Percentiles rank a stretch among this genome's conserved stretches.
Conservation (phyloP, 2,888 invertebrate species). For the Cheiracanthium punctorium region DNA sequence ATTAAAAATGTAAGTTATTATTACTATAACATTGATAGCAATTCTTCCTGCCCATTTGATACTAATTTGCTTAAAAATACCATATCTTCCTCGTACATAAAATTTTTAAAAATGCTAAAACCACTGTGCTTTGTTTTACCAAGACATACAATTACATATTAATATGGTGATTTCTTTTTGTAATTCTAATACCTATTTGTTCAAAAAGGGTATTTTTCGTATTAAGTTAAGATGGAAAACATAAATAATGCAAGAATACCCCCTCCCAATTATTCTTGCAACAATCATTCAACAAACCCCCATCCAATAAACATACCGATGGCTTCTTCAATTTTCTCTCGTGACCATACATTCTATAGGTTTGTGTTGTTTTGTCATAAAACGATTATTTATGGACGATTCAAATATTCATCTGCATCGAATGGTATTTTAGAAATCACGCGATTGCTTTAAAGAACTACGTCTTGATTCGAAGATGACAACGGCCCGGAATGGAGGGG, state of each 20-base stretch:
- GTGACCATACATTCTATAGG: slow-evolving; percentile 63
- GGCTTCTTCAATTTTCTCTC: slow-evolving; percentile 54
- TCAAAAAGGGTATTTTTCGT: too few relatives aligned
- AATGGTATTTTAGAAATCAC: slow-evolving; percentile 68
- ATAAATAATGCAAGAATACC: background rate
- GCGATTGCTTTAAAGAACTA: slow-evolving; percentile 34
- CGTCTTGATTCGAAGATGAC: slow-evolving; percentile 50
- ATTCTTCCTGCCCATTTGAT: too few relatives aligned
- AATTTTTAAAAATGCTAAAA: too few relatives aligned
- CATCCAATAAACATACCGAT: slow-evolving; percentile 55
- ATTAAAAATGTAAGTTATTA: too few relatives aligned
- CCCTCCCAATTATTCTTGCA: background rate
- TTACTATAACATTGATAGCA: too few relatives aligned
- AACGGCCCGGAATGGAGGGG: slow-evolving; percentile 16
- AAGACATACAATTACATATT: too few relatives aligned
- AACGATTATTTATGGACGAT: slow-evolving; percentile 67
- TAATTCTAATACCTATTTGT: too few relatives aligned
- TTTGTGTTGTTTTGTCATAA: slow-evolving; percentile 68
- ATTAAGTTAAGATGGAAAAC: background rate
- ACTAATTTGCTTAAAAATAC: too few relatives aligned
- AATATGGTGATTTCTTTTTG: too few relatives aligned
- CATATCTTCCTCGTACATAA: too few relatives aligned
- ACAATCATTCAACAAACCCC: background rate
- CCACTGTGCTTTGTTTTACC: too few relatives aligned
- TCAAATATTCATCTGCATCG: slow-evolving; percentile 70